Base-by-base conservation (phyloP, 2,797 vertebrate genomes). In the Karalla daura region DNA sequence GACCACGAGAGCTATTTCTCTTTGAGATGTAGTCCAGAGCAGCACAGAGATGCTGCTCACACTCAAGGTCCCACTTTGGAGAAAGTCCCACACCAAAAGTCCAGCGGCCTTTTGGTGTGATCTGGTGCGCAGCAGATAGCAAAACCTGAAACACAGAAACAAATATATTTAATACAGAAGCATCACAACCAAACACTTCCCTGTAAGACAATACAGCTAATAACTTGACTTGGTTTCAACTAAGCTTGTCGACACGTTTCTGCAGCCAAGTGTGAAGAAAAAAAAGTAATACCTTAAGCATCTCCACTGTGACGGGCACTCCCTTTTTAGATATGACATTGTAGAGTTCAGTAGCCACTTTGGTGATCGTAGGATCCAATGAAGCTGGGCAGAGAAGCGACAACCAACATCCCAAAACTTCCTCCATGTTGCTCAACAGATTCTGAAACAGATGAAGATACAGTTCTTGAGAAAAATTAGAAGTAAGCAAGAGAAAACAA, bases 381-480 rank as follows among this genome's bases (percentile, higher is more conserved):
- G 86, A 75, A 8, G n/a, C n/a, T n/a, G 80, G 37, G 0, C 96
- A 95, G 0, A 95, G 78, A 28, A 98, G 86, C 28, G 94, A 72
- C 67, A 83, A 89, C 97, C 96, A 98, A 79, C 95, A 95, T 33
- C 95, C 93, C 59, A 98, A 79, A 28, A 94, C 73, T 0, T 21
- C 89, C 74, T 96, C 95, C 89, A 98, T 92, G 5, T 89, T 85
- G 41, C 93, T 89, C 2, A 95, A 78, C 54, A 98, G 87, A 62
- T 46, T 87, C 97, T 98, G 83, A 32, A 73, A 53, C 15, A 71
- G n/a, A n/a, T n/a, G n/a, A n/a, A n/a, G n/a, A n/a, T n/a, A n/a
- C n/a, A n/a, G n/a, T n/a, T n/a, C n/a, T n/a, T n/a, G n/a, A n/a
- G n/a, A n/a, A n/a, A n/a, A n/a, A n/a, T n/a, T n/a, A n/a, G n/a